Evolutionary conservation across 2,113 vertebrate species (phyloP).

Genomic region (Apteryx owenii): DNA sequence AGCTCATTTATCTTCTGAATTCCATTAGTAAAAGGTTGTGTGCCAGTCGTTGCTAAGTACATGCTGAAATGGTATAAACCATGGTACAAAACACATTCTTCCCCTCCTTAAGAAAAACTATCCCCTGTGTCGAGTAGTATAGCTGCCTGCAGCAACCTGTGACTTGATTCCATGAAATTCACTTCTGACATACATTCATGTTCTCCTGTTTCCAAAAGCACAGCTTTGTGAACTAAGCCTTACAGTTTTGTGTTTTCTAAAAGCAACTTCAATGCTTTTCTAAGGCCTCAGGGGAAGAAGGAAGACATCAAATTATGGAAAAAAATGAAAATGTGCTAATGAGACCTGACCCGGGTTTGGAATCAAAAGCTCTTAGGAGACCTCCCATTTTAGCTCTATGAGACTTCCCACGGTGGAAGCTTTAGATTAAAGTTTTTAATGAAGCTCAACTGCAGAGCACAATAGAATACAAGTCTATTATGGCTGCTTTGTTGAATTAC

Average conservation of each 20-base stretch:
- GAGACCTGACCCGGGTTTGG: background rate
- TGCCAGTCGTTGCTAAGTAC: background rate
- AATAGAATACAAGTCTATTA: background rate
- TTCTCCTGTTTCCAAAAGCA: background rate
- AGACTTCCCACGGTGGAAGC: background rate
- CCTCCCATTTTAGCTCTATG: background rate
- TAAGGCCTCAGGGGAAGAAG: background rate
- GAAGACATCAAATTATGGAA: background rate
- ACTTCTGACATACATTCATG: background rate
- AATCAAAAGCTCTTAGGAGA: background rate
- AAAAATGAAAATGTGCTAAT: background rate
- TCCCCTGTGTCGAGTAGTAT: no score
- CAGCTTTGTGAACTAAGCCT: background rate
- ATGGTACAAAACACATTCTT: background rate
- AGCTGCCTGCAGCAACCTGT: background rate
- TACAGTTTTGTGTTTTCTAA: background rate
- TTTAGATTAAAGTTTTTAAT: constrained; percentile 32
- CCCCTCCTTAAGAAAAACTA: background rate
- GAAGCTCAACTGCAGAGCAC: background rate
- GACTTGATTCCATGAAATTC: background rate
- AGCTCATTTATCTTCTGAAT: background rate
- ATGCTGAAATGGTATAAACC: background rate
- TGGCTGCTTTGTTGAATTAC: background rate
- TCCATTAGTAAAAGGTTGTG: background rate
- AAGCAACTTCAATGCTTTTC: background rate